Percentiles rank a stretch among this genome's conserved stretches.
phyloP scores from a whole-genome alignment of 1,140 invertebrate species.

The Pogonomyrmex californicus region DNA sequence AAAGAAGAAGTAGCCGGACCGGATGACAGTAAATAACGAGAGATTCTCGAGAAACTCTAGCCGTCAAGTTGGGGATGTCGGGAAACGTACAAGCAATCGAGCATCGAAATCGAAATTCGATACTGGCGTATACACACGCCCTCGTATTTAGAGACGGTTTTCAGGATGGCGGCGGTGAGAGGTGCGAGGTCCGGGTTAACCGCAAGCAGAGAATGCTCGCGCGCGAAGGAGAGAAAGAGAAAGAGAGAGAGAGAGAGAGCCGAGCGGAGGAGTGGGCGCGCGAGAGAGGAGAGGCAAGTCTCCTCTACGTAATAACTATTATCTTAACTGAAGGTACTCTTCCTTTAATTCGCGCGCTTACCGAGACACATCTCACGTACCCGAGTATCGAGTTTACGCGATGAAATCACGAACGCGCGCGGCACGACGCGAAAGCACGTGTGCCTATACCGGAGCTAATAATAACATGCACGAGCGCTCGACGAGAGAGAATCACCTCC shows the following conservation, averaged over 20 bases:
- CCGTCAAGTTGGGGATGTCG: constrained; percentile 67
- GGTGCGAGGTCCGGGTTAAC: constrained; percentile 62
- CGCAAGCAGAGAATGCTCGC: constrained; percentile 53
- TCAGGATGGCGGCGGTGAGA: constrained; percentile 64
- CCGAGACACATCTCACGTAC: constrained; percentile 33
- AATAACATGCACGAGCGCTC: constrained; percentile 66
- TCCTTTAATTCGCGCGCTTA: constrained; percentile 63
- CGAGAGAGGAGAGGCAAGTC: constrained; percentile 60
- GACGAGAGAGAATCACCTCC: constrained; percentile 49
- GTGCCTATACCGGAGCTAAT: constrained; percentile 57
- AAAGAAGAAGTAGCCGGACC: constrained; percentile 72
- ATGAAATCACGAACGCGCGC: constrained; percentile 54
- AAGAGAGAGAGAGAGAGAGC: constrained; percentile 50
- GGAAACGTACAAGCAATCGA: constrained; percentile 71
- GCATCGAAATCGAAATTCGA: constrained; percentile 81
- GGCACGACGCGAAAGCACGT: constrained; percentile 43
- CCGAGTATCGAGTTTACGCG: constrained; percentile 42
- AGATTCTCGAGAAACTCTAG: constrained; percentile 79
- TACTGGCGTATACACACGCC: constrained; percentile 71
- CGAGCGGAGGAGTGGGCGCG: too few relatives aligned
- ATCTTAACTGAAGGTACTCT: constrained; percentile 46
- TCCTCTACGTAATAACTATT: constrained; percentile 58
- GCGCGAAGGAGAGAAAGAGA: constrained; percentile 22
- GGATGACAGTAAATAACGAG: constrained; percentile 82
- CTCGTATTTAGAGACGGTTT: constrained; percentile 71